phyloP scores from a whole-genome alignment of 2,113 vertebrate species.

The Scortum barcoo region DNA sequence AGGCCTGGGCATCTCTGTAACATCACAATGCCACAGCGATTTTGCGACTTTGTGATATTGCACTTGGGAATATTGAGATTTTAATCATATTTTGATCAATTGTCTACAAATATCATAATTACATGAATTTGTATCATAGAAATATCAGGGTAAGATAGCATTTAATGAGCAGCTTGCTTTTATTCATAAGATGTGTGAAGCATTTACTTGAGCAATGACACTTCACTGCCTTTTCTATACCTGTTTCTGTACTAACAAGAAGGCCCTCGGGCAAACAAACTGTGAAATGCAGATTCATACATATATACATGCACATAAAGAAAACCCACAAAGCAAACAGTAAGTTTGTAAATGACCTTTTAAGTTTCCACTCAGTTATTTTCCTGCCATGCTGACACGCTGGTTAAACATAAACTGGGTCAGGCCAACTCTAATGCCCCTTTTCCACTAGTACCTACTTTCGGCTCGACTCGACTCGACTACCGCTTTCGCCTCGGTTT shows the following conservation, averaged over 20 bases:
- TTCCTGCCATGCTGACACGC: slow-evolving; percentile 12
- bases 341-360: background rate
- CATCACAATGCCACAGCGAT: too few species aligned
- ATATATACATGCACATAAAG: background rate
- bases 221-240: background rate
- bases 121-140: too few species aligned
- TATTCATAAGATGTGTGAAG: background rate
- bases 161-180: background rate
- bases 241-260: background rate
- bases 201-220: background rate
- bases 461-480: too few species aligned
- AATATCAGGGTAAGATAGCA: background rate
- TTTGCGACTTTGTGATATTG: too few species aligned
- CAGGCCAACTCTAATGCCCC: background rate
- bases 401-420: slow-evolving; percentile 36
- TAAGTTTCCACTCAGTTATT: background rate
- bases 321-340: slow-evolving; percentile 2
- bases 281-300: background rate
- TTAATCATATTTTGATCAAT: too few species aligned
- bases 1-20: too few species aligned
- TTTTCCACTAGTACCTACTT: too few species aligned
- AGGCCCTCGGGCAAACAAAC: background rate
- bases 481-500: too few species aligned
- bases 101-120: too few species aligned
- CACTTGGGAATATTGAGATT: too few species aligned